phyloP scores from a whole-genome alignment of 2,888 invertebrate species.

The Agriopis marginaria region DNA sequence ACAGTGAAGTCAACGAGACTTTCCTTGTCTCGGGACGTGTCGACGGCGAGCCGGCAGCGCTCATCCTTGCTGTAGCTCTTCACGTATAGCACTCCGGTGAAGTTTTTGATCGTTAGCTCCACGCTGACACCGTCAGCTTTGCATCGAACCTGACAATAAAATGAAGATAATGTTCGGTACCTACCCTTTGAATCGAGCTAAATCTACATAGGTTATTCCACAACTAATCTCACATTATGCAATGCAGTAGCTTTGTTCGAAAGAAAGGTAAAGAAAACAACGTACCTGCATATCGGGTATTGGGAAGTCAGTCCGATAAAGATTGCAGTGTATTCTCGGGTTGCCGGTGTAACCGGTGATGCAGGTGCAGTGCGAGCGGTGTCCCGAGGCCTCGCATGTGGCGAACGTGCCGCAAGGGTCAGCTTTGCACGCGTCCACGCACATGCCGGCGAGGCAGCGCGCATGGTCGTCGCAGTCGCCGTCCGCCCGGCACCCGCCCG shows the following conservation, averaged over 20 bases:
- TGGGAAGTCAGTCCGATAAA: slow-evolving; percentile 92
- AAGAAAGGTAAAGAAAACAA: background rate
- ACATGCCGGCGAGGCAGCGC: slow-evolving; percentile 92
- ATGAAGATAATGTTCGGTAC: background rate
- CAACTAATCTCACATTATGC: background rate
- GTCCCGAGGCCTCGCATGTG: slow-evolving; percentile 91
- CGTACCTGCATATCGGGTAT: slow-evolving; percentile 91
- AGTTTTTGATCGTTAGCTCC: slow-evolving; percentile 92
- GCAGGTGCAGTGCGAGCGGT: slow-evolving; percentile 92
- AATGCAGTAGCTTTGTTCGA: background rate
- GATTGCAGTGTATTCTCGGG: slow-evolving; percentile 90
- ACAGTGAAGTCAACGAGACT: slow-evolving; percentile 93
- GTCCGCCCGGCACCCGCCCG: slow-evolving; percentile 90
- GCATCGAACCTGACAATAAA: slow-evolving; percentile 89
- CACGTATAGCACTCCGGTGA: slow-evolving; percentile 96
- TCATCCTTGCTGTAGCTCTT: slow-evolving; percentile 98
- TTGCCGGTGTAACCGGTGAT: slow-evolving; percentile 92
- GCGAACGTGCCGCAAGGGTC: slow-evolving; percentile 92
- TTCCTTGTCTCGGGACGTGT: slow-evolving; percentile 89
- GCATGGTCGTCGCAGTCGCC: slow-evolving; percentile 92
- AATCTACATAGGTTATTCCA: too few species aligned
- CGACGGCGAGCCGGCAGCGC: slow-evolving; percentile 93
- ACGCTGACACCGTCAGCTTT: slow-evolving; percentile 97
- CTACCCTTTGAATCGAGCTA: background rate
- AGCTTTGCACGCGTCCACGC: slow-evolving; percentile 92